A percentile compares a stretch with the other conserved stretches of the same genome.
Conservation (phyloP, 1,140 invertebrate species). For the Brachionus rubens region DNA sequence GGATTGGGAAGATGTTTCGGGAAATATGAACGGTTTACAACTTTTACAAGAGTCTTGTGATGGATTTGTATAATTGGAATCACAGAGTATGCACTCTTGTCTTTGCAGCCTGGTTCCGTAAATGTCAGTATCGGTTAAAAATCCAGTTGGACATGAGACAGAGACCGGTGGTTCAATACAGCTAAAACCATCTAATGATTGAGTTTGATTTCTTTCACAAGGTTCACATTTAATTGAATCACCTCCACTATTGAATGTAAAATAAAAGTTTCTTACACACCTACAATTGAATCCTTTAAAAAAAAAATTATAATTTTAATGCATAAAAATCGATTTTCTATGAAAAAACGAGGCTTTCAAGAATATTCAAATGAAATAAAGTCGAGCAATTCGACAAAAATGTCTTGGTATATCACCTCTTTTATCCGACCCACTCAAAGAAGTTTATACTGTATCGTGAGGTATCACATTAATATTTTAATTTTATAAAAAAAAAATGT, state of each 20-base stretch:
- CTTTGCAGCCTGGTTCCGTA: background rate
- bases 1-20: background rate
- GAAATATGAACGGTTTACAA: slow-evolving; percentile 24
- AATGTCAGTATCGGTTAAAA: background rate
- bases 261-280: slow-evolving; percentile 29
- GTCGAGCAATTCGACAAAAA: too few species aligned
- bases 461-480: too few species aligned
- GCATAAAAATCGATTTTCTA: too few species aligned
- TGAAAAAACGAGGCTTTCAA: too few species aligned
- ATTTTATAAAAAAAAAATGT: too few species aligned
- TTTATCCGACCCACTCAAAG: too few species aligned
- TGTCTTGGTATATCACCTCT: too few species aligned
- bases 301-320: slow-evolving; percentile 4
- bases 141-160: background rate
- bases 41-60: background rate
- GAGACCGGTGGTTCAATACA: background rate
- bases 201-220: background rate
- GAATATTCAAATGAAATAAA: too few species aligned
- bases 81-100: background rate
- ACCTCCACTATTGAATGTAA: slow-evolving; percentile 12
- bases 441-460: too few species aligned
- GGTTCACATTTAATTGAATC: background rate
- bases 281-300: slow-evolving; percentile 18
- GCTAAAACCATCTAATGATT: slow-evolving; percentile 19
- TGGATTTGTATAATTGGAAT: background rate